A percentile compares a stretch with the other conserved stretches of the same genome.
phyloP scores from a whole-genome alignment of 64 coral and sea anemone species.

The Pocillopora verrucosa region DNA sequence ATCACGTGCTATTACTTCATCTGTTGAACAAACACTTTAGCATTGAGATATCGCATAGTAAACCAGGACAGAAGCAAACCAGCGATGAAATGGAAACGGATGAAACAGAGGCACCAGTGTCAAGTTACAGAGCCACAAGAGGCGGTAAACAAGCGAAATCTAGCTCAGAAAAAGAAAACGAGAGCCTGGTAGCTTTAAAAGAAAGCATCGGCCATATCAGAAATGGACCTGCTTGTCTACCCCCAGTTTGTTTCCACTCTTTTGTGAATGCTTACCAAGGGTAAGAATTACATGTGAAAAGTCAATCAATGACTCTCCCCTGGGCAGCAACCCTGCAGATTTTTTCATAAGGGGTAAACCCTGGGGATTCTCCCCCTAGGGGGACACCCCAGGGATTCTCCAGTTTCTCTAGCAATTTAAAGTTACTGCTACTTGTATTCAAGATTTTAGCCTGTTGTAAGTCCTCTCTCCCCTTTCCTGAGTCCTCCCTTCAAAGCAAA shows the following conservation, averaged over 20 bases:
- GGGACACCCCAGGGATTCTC: too few species aligned
- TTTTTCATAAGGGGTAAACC: too few species aligned
- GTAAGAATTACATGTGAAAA: constrained; percentile 36
- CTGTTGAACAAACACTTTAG: constrained; percentile 82
- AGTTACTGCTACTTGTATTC: too few species aligned
- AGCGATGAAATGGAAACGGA: constrained; percentile 46
- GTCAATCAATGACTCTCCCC: too few species aligned
- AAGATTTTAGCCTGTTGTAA: too few species aligned
- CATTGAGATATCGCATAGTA: constrained; percentile 81
- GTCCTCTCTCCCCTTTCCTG: too few species aligned
- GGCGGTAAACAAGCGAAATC: constrained; percentile 68
- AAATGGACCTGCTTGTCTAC: constrained; percentile 81
- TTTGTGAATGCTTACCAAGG: constrained; percentile 89
- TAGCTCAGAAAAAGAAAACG: constrained; percentile 56
- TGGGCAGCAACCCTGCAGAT: too few species aligned
- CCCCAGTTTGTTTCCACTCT: constrained; percentile 84
- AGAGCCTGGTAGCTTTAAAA: constrained; percentile 57
- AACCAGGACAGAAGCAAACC: constrained; percentile 76
- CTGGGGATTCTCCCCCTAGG: too few species aligned
- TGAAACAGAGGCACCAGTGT: constrained; percentile 2
- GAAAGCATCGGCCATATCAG: constrained; percentile 84
- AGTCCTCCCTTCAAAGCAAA: too few species aligned
- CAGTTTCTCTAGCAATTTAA: too few species aligned
- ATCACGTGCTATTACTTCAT: constrained; percentile 80
- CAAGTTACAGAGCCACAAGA: constrained; percentile 39